A percentile compares a stretch with the other conserved stretches of the same genome.
phyloP scores from a whole-genome alignment of 2,797 vertebrate species.

The Halcyon chelicuti region DNA sequence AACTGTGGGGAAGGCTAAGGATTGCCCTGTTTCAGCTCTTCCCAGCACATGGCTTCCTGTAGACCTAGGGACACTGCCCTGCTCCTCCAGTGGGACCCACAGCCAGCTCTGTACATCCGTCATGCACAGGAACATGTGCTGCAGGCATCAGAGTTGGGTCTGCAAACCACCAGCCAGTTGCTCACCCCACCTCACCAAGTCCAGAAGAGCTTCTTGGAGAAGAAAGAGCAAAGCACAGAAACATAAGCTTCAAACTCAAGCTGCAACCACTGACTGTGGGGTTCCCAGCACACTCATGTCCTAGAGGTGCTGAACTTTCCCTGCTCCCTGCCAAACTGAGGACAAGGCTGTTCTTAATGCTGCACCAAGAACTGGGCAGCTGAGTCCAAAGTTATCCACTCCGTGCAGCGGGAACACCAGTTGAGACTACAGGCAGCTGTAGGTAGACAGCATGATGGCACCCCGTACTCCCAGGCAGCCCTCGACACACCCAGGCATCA shows the following conservation, averaged over 20 bases:
- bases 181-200: neutral
- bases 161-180: accelerated
- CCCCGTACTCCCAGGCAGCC: accelerated
- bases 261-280: accelerated
- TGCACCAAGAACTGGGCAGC: neutral
- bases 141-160: accelerated
- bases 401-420: accelerated
- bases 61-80: accelerated
- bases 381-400: neutral
- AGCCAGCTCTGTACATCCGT: neutral
- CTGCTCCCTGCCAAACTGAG: neutral
- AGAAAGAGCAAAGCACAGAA: neutral
- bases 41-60: neutral
- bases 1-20: accelerated
- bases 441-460: accelerated
- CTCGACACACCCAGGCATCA: accelerated
- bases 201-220: neutral
- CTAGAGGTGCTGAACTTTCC: neutral
- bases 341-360: neutral
- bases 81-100: accelerated
- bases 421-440: neutral
- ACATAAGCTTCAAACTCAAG: accelerated
- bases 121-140: accelerated
- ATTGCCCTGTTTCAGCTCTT: neutral
- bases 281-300: accelerated